A percentile compares a stretch with the other conserved stretches of the same genome.
These are phyloP conservation scores for Tiliqua scincoides DNA, from an alignment of 2,113 vertebrate genomes.

Conservation along the genomic window DNA sequence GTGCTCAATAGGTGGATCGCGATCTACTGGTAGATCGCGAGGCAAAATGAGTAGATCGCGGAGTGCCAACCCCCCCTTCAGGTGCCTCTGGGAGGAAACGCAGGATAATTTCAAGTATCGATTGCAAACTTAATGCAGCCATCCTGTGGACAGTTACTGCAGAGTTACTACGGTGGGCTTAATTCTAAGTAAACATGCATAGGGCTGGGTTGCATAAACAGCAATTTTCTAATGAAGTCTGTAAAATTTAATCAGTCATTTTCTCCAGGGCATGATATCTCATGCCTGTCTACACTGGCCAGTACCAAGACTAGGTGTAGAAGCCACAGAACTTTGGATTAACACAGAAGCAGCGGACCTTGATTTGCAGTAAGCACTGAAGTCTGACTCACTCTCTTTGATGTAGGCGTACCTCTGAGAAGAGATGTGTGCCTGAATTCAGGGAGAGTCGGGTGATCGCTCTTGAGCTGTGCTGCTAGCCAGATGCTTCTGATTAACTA, in stretches of 20 bases:
- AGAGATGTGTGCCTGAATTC: not conserved
- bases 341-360: not conserved
- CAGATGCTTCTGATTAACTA: conserved; percentile 7
- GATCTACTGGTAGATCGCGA: no score
- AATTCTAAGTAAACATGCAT: not conserved
- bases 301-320: not conserved
- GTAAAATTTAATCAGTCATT: not conserved
- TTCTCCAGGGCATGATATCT: not conserved
- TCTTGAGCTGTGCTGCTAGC: not conserved
- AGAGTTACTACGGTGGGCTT: not conserved
- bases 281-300: not conserved
- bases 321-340: not conserved
- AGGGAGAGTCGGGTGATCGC: not conserved
- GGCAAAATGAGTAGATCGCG: no score
- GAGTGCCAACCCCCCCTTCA: no score
- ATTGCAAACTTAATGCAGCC: not conserved
- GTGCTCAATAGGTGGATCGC: no score
- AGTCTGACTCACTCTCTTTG: not conserved
- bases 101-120: not conserved
- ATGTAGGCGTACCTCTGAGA: not conserved
- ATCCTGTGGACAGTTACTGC: not conserved
- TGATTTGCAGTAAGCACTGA: not conserved
- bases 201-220: not conserved
- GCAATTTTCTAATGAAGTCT: not conserved
- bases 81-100: no score